Conservation (phyloP, 2,797 vertebrate species). For the Bovichtus variegatus region DNA sequence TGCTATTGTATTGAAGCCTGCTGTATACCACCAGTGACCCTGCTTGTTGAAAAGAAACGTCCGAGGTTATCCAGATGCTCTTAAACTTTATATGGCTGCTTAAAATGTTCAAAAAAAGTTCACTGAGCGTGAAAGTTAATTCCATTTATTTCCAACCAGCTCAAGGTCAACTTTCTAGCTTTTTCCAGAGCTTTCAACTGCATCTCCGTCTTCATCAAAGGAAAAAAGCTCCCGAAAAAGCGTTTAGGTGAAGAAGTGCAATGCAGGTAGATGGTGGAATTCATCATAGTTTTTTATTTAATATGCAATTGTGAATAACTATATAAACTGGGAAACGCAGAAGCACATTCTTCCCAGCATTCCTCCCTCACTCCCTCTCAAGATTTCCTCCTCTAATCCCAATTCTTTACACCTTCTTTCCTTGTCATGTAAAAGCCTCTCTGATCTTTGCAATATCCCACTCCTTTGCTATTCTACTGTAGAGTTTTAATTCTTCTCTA, state of each 20-base stretch:
- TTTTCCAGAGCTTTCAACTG: background rate
- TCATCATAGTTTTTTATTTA: background rate
- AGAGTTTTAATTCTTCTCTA: conserved; percentile 14
- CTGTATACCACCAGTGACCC: background rate
- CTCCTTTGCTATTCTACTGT: background rate
- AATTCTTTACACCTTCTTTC: conserved; percentile 20
- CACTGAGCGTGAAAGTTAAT: background rate
- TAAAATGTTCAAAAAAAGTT: background rate
- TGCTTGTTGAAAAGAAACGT: background rate
- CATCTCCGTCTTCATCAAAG: background rate
- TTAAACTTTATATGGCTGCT: background rate
- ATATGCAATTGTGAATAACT: conserved; percentile 4
- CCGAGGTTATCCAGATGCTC: background rate
- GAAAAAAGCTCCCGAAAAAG: background rate
- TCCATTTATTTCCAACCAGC: background rate
- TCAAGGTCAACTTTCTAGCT: background rate
- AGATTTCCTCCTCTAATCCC: conserved; percentile 20
- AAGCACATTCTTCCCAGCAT: conserved; percentile 10
- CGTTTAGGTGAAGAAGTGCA: background rate
- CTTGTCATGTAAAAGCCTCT: conserved; percentile 6
- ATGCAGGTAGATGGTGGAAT: background rate
- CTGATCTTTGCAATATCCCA: background rate
- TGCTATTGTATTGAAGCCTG: background rate
- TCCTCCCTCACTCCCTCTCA: background rate
- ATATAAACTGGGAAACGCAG: conserved; percentile 18